These are phyloP conservation scores for Lerema accius DNA, from an alignment of 1,140 invertebrate genomes.

Conservation along the genomic window DNA sequence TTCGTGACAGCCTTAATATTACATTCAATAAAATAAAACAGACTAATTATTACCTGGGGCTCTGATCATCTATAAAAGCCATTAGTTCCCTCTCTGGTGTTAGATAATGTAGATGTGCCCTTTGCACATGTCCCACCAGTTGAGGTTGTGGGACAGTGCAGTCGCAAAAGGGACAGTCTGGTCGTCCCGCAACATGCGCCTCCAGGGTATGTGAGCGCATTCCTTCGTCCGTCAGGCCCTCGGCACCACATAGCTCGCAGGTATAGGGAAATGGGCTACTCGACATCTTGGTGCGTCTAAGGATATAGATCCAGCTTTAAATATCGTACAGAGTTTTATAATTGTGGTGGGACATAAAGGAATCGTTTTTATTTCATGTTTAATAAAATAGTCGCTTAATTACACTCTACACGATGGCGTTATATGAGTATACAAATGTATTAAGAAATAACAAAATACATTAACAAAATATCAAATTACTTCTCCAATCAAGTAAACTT, in stretches of 20 bases:
- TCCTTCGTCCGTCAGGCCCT: slow-evolving; percentile 90
- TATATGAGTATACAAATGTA: no score
- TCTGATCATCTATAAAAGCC: slow-evolving; percentile 85
- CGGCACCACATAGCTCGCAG: slow-evolving; percentile 92
- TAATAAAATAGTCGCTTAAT: no score
- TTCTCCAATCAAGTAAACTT: no score
- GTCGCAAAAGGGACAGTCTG: slow-evolving; percentile 92
- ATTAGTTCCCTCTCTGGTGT: slow-evolving; percentile 87
- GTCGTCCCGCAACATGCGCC: slow-evolving; percentile 89
- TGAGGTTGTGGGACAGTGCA: slow-evolving; percentile 88
- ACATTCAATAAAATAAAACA: no score
- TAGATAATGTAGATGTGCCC: slow-evolving; percentile 90
- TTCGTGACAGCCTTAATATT: no score
- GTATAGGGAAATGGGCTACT: slow-evolving; percentile 80
- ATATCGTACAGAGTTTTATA: no score
- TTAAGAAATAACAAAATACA: no score
- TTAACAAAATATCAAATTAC: no score
- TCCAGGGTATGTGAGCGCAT: slow-evolving; percentile 90
- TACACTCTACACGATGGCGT: no score
- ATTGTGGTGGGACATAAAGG: no score
- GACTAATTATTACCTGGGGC: slow-evolving; percentile 84
- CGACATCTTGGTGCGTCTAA: slow-evolving; percentile 57
- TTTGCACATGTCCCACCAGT: slow-evolving; percentile 90
- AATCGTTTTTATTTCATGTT: no score
- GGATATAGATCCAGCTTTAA: no score